Evolutionary conservation across 2,113 vertebrate genomes (phyloP).

Genomic region (Labrus mixtus): DNA sequence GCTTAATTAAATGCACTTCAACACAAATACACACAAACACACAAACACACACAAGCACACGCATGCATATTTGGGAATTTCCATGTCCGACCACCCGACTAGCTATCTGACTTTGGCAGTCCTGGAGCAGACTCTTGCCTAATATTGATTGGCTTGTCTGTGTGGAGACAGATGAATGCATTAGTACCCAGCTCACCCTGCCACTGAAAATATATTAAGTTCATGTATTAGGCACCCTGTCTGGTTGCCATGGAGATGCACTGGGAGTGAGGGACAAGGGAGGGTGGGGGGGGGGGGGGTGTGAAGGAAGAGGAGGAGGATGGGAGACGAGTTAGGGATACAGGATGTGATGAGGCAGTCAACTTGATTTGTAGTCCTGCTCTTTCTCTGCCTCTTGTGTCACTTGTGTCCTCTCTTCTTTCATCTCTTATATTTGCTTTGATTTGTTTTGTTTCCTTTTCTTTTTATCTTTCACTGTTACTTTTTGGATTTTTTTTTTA

Average conservation of each 20-base stretch:
- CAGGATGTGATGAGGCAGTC: slow-evolving; percentile 79
- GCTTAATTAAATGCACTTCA: slow-evolving; percentile 41
- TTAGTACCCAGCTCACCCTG: slow-evolving; percentile 85
- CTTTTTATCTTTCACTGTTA: not conserved
- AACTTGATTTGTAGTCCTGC: slow-evolving; percentile 81
- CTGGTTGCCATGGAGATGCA: slow-evolving; percentile 86
- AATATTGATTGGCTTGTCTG: slow-evolving; percentile 86
- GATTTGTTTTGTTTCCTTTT: not conserved
- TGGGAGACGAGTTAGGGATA: slow-evolving; percentile 74
- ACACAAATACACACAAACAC: not conserved
- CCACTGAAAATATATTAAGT: slow-evolving; percentile 88
- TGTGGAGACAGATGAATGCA: slow-evolving; percentile 86
- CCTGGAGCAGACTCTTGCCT: slow-evolving; percentile 74
- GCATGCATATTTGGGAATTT: slow-evolving; percentile 61
- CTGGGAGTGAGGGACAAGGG: slow-evolving; percentile 69
- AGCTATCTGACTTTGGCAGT: slow-evolving; percentile 68
- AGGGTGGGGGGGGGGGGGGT: slow-evolving; percentile 33
- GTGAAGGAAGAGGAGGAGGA: slow-evolving; percentile 40
- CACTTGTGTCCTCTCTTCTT: slow-evolving; percentile 29
- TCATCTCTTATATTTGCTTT: slow-evolving; percentile 2
- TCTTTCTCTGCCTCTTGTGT: slow-evolving; percentile 67
- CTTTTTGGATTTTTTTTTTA: slow-evolving; percentile 22
- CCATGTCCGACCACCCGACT: slow-evolving; percentile 38
- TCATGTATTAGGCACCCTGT: slow-evolving; percentile 87
- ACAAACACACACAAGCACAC: slow-evolving; percentile 1